phyloP scores from a whole-genome alignment of 2,113 vertebrate genomes.

The Sturnira hondurensis region DNA sequence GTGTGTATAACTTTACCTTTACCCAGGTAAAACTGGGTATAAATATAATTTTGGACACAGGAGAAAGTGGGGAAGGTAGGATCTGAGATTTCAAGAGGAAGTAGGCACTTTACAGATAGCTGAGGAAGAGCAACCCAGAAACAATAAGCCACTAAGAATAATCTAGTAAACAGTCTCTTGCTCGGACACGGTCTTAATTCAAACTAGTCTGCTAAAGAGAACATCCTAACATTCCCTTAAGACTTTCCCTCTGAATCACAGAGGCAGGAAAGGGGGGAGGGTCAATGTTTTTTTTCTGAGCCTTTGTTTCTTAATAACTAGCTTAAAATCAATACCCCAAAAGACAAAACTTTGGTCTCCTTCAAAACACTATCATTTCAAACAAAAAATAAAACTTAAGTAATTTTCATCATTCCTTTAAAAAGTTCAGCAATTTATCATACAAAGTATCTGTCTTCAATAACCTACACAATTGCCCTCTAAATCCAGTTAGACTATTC shows the following conservation, averaged over 20 bases:
- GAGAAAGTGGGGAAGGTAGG: background rate
- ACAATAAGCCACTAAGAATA: background rate
- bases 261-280: background rate
- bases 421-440: background rate
- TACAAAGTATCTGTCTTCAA: background rate
- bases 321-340: background rate
- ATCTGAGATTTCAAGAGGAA: background rate
- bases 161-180: background rate
- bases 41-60: background rate
- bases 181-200: background rate
- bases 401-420: background rate
- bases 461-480: background rate
- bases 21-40: no score
- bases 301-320: background rate
- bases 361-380: background rate
- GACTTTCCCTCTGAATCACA: background rate
- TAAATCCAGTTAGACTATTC: background rate
- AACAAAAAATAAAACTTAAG: background rate
- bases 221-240: background rate
- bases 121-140: background rate
- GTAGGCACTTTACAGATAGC: background rate
- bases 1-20: no score
- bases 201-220: background rate
- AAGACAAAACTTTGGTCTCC: background rate
- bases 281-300: background rate